A percentile compares a stretch with the other conserved stretches of the same genome.
Conservation (phyloP, 2,113 vertebrate species). For the Enhydra lutris region DNA sequence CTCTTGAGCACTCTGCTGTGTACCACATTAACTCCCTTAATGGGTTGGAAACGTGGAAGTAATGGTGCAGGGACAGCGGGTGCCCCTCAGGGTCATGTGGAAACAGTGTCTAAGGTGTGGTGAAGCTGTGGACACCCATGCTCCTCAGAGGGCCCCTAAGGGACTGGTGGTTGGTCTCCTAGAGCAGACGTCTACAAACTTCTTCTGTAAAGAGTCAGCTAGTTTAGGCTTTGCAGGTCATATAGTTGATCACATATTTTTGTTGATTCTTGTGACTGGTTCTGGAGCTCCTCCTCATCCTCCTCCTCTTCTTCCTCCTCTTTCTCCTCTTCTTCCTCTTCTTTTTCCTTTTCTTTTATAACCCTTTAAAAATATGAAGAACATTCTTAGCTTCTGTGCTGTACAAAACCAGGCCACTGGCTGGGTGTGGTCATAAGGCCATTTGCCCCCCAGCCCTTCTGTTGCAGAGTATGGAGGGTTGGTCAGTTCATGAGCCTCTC, state of each 20-base stretch:
- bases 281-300: not conserved
- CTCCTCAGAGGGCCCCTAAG: not conserved
- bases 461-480: not conserved
- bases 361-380: not conserved
- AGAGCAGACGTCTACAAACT: not conserved
- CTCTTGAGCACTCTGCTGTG: not conserved
- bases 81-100: fast-evolving
- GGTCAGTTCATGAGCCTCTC: not conserved
- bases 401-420: not conserved
- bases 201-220: not conserved
- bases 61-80: not conserved
- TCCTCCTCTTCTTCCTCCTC: not conserved
- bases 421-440: not conserved
- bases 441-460: not conserved
- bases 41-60: constrained; percentile 2
- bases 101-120: not conserved
- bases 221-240: not conserved
- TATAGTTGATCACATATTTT: no score
- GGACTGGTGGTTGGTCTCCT: not conserved
- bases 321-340: no score
- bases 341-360: not conserved
- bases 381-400: not conserved
- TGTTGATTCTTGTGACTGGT: not conserved
- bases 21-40: constrained; percentile 26
- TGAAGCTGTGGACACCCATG: not conserved